Evolutionary conservation across 1,140 invertebrate genomes (phyloP), one percentile per base, ranked within the genome.

Genomic region (Elymnias hypermnestra): DNA sequence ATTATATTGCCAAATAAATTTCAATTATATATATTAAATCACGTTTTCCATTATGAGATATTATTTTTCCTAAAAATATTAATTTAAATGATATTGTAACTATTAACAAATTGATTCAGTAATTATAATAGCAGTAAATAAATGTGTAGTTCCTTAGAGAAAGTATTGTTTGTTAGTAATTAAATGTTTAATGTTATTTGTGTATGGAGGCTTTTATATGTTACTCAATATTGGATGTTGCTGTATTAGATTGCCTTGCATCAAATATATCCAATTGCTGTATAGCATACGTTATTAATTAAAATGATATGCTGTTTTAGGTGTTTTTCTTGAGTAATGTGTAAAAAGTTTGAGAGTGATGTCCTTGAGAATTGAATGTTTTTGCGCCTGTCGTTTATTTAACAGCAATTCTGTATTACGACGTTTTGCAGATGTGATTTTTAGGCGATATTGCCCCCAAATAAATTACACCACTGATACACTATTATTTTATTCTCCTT

Each of bases 81-180:
- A 33, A 15, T 13, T 15, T 33, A 33, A 8, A 33, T 8, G 12
- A 9, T 33, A 15, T 17, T 7, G 5, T 33, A n/a, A n/a, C n/a
- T n/a, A n/a, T 33, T 15, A 15, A 33, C 3, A 8, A 33, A 33
- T 29, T 12, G n/a, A n/a, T 29, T 17, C 5, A 35, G n/a, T n/a
- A n/a, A n/a, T n/a, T 29, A n/a, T 12, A n/a, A 21, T 7, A 21
- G 5, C 7, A 3, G 36, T 31, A 57, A 48, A 44, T 72, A 41
- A 63, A 62, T 65, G 59, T 72, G 65, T 76, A 72, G 72, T 52
- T 29, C 46, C 37, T 57, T 58, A 58, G 48, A 48, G 49, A 52
- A 28, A 53, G 53, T 73, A 68, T 63, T 63, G 47, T 67, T 67
- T 71, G 48, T 73, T 72, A 75, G 65, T 33, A 53, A 67, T 44